Evolutionary conservation across 2,113 vertebrate species (phyloP), one percentile per base, ranked within the genome.

Genomic region (Erythrocebus patas): DNA sequence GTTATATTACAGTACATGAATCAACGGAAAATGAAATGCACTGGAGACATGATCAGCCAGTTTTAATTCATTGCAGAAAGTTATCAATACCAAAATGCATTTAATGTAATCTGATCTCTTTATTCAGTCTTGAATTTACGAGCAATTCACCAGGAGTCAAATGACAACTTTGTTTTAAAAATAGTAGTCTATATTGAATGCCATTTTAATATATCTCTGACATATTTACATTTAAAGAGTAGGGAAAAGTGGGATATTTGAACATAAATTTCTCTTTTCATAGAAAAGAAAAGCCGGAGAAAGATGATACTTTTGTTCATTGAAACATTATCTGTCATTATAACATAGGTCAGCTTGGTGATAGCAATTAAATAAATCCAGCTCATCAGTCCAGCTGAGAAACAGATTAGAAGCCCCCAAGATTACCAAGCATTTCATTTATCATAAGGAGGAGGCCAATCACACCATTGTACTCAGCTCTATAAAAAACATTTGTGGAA

Each of bases 1-100:
- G 98, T 99, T 99, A 99, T 99, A 99, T 99, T 99, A 99, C 99
- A 99, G 98, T 98, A 96, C 99, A 99, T 99, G 99, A 99, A 99
- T 99, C 99, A 99, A 99, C 57, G 3, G 98, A 98, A 99, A 99
- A 99, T 99, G 99, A 99, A 99, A 99, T 99, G 99, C 99, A 99
- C 99, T 99, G 98, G 99, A 99, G 99, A 99, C 98, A 97, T 92
- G 98, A 99, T 99, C 99, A 99, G 98, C 99, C 99, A 99, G 98
- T 99, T 99, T 99, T 99, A 99, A 99, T 99, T 99, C 99, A 99
- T 99, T 99, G 98, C 98, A 98, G 98, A 99, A 99, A 99, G 98
- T 99, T 99, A 98, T 94, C 98, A 99, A 99, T 99, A 99, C 98
- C 98, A 99, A 99, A 99, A 99, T 99, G 98, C 99, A 99, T 99